Base-by-base conservation (phyloP, 2,888 invertebrate species). In the Synergus japonicus region DNA sequence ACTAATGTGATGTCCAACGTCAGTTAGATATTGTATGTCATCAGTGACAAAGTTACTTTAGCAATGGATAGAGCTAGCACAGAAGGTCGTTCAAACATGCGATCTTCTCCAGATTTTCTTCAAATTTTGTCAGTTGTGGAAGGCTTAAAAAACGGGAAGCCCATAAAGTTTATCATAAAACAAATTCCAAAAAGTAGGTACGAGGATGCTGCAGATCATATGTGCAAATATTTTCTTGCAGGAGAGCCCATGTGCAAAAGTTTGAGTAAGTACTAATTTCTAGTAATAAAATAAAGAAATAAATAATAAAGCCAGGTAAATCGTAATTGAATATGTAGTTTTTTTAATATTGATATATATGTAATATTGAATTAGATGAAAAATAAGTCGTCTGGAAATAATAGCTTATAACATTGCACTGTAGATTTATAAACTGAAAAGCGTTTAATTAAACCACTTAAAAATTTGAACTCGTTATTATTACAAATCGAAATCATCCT, bases 121-220 rank as follows among this genome's bases (percentile, higher is more conserved):
- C 5, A 64, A 13, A 9, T 69, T 37, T 69, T 49, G 3, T 15
- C 46, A 49, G 8, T 69, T 69, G 49, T 69, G 7, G 69, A 69
- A 69, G 69, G 46, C 0, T 29, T 8, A 0, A 79, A 83, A 5
- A 79, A 88, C 58, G 86, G 85, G 29, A 85, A 86, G n/a, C 78
- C 83, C 7, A 76, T 87, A 2, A 87, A 85, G 77, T 90, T 90
- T 81, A 82, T 83, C 9, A 89, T 92, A 76, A 89, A 91, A 81
- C 90, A 91, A 64, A 81, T 91, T 78, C 91, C 91, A 0, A 86
- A 88, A 78, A 89, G 91, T 73, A 86, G 90, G 63, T 85, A 85
- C 63, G 84, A 87, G 4, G 91, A 91, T 7, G 88, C 85, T 7
- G 2, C 88, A 12, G 86, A 91, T 44, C 85, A 87, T 4, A 88